Percentiles rank a stretch among this genome's conserved stretches.
phyloP scores from a whole-genome alignment of 2,113 vertebrate species.

The Dipodomys stephensi region DNA sequence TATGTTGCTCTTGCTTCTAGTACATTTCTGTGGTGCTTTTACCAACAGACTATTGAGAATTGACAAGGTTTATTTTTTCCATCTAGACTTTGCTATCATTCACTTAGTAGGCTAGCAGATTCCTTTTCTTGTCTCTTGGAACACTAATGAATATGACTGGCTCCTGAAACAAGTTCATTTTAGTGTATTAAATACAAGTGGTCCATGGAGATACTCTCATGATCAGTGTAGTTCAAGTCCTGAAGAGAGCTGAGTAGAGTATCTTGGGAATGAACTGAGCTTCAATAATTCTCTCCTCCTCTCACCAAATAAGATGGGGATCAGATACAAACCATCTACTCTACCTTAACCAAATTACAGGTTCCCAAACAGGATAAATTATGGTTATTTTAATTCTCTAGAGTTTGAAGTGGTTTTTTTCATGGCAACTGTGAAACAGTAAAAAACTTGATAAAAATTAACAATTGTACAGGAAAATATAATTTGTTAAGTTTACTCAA shows the following conservation, averaged over 20 bases:
- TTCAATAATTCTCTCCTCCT: background rate
- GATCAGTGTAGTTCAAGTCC: background rate
- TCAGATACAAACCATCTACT: background rate
- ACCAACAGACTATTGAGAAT: background rate
- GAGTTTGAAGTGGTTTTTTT: slow-evolving; percentile 29
- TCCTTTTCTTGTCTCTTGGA: slow-evolving; percentile 27
- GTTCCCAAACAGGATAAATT: slow-evolving; percentile 42
- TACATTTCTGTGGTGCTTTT: background rate
- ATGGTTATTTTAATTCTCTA: slow-evolving; percentile 56
- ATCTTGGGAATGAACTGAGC: slow-evolving; percentile 6
- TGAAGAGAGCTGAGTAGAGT: background rate
- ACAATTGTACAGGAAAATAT: background rate
- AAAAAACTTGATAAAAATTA: slow-evolving; percentile 33
- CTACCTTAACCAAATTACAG: slow-evolving; percentile 18
- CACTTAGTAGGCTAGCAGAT: background rate
- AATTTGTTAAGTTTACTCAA: slow-evolving; percentile 20
- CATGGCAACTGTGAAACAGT: background rate
- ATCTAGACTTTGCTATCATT: background rate
- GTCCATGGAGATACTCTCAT: background rate
- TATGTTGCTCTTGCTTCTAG: background rate
- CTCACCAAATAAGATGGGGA: background rate
- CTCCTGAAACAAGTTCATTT: background rate
- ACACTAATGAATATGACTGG: background rate
- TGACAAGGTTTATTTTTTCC: background rate
- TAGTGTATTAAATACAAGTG: slow-evolving; percentile 43